Evolutionary conservation across 1,140 invertebrate genomes (phyloP).

Genomic region (Caenorhabditis remanei): DNA sequence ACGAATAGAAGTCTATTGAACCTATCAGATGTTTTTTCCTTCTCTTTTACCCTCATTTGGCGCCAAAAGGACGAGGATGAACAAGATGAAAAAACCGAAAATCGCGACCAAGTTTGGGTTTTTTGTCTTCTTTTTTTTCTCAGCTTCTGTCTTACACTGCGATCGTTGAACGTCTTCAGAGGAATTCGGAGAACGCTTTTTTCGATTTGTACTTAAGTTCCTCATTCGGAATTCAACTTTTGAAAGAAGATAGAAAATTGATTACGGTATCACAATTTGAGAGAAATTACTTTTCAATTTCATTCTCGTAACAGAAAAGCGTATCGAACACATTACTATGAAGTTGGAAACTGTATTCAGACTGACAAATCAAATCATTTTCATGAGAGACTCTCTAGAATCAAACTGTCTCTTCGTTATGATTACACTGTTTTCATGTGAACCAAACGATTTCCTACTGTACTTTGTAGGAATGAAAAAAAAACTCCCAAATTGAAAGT

Average conservation of each 20-base stretch:
- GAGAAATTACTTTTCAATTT: too few relatives aligned
- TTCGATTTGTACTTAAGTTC: too few relatives aligned
- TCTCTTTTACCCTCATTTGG: neutral
- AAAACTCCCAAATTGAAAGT: neutral
- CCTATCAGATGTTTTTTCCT: slow-evolving; percentile 23
- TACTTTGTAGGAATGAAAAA: too few relatives aligned
- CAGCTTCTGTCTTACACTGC: slow-evolving; percentile 26
- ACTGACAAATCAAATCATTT: too few relatives aligned
- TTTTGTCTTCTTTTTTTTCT: slow-evolving; percentile 6
- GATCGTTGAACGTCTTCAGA: slow-evolving; percentile 31
- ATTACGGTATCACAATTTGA: too few relatives aligned
- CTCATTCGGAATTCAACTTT: neutral
- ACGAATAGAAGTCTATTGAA: neutral
- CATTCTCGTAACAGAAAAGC: too few relatives aligned
- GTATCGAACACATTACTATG: too few relatives aligned
- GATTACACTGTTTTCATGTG: too few relatives aligned
- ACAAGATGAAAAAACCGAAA: slow-evolving; percentile 23
- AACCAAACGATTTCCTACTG: too few relatives aligned
- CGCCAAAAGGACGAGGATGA: slow-evolving; percentile 7
- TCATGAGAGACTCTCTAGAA: too few relatives aligned
- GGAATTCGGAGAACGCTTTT: neutral
- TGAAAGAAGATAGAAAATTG: neutral
- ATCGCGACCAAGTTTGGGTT: slow-evolving; percentile 40
- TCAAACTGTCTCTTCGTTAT: too few relatives aligned
- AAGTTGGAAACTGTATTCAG: too few relatives aligned